These are phyloP conservation scores for Patella vulgata DNA, from an alignment of 1,140 invertebrate species.

Conservation along the genomic window DNA sequence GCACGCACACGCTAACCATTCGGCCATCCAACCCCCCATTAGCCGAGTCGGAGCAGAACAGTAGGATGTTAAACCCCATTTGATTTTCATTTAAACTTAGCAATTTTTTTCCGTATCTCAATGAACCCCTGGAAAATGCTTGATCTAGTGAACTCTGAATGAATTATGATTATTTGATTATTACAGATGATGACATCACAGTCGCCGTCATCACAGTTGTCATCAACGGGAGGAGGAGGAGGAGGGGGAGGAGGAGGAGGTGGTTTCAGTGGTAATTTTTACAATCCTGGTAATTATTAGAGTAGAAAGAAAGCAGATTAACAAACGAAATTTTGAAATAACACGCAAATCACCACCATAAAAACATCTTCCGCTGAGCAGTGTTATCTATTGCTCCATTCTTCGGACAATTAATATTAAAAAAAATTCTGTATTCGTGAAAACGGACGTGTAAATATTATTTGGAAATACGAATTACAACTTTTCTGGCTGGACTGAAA, in stretches of 20 bases:
- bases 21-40: too few species aligned
- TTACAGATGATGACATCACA: slow-evolving; percentile 53
- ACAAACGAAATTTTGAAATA: too few species aligned
- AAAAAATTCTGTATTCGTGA: slow-evolving; percentile 3
- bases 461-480: background rate
- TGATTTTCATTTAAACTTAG: background rate
- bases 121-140: background rate
- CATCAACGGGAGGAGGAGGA: too few species aligned
- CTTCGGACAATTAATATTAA: background rate
- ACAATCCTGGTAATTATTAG: slow-evolving; percentile 38
- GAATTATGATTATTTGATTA: slow-evolving; percentile 5
- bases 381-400: background rate
- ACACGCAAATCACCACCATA: too few species aligned
- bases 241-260: too few species aligned
- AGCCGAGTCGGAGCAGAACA: too few species aligned
- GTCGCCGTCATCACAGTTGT: slow-evolving; percentile 55
- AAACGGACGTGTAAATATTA: background rate
- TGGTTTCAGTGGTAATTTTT: slow-evolving; percentile 44
- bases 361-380: slow-evolving; percentile 6
- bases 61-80: background rate
- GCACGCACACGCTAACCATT: too few species aligned
- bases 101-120: background rate
- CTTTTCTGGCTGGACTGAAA: too few species aligned
- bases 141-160: background rate
- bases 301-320: too few species aligned